phyloP scores from a whole-genome alignment of 2,888 invertebrate genomes.

The Pristionchus mayeri region DNA sequence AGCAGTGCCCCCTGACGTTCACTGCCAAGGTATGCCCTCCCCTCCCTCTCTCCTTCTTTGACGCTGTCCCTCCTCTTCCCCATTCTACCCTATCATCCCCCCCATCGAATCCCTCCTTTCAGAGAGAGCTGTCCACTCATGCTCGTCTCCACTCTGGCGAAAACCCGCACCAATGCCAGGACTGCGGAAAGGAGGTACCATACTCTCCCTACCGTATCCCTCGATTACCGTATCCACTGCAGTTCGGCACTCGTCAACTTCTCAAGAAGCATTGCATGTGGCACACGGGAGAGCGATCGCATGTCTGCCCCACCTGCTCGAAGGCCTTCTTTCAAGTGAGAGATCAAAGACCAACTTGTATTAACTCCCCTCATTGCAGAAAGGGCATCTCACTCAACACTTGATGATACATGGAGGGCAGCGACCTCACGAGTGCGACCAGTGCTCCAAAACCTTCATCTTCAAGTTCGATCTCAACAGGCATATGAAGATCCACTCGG shows the following conservation, averaged over 20 bases:
- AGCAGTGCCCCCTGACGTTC: constrained; percentile 76
- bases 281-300: constrained; percentile 77
- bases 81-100: neutral
- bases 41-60: neutral
- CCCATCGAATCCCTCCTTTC: neutral
- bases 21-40: constrained; percentile 68
- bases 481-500: constrained; percentile 76
- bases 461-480: constrained; percentile 75
- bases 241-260: constrained; percentile 78
- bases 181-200: constrained; percentile 75
- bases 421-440: constrained; percentile 71
- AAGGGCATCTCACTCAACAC: constrained; percentile 76
- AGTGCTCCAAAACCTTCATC: constrained; percentile 76
- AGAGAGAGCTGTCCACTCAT: constrained; percentile 77
- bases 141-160: constrained; percentile 77
- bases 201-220: neutral
- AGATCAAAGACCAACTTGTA: neutral
- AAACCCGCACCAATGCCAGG: constrained; percentile 75
- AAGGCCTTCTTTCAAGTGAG: constrained; percentile 76
- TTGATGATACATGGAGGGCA: constrained; percentile 76
- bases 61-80: neutral
- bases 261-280: constrained; percentile 78
- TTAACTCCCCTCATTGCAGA: constrained; percentile 61
- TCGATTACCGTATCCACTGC: constrained; percentile 53
- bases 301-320: constrained; percentile 77